Evolutionary conservation across 1,140 invertebrate genomes (phyloP).

Genomic region (Drosophila mayri): DNA sequence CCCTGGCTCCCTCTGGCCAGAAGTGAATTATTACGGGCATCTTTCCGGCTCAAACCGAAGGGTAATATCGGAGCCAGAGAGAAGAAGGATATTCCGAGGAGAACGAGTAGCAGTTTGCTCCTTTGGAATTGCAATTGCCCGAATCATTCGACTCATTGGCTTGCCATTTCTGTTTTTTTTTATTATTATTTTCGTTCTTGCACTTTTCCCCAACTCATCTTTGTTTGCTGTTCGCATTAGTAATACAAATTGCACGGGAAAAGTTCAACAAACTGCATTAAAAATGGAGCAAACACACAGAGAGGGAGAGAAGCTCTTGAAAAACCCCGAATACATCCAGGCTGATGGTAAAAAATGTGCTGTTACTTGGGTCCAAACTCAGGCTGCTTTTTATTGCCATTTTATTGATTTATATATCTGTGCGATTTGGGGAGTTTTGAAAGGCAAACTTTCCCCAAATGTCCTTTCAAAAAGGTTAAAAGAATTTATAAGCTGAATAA

Average conservation of each 20-base stretch:
- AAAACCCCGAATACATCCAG: constrained; percentile 19
- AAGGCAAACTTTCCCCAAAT: neutral
- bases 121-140: constrained; percentile 67
- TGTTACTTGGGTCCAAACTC: constrained; percentile 2
- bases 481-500: neutral
- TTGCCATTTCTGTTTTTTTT: constrained; percentile 17
- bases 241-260: constrained; percentile 66
- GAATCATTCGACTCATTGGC: constrained; percentile 79
- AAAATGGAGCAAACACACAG: constrained; percentile 54
- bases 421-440: neutral
- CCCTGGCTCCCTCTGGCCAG: constrained; percentile 26
- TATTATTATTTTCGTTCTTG: constrained; percentile 4
- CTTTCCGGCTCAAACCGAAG: constrained; percentile 41
- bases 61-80: constrained; percentile 5
- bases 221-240: constrained; percentile 64
- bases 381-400: neutral
- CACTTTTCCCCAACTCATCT: constrained; percentile 44
- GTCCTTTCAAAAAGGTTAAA: neutral
- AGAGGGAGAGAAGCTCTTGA: neutral
- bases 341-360: constrained; percentile 2
- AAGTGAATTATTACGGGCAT: constrained; percentile 74
- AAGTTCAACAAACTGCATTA: constrained; percentile 76
- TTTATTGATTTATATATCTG: constrained; percentile 25
- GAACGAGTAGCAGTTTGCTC: constrained; percentile 11
- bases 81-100: neutral